Evolutionary conservation across 2,797 vertebrate genomes (phyloP), one percentile per base, ranked within the genome.

Genomic region (Uromys caudimaculatus): DNA sequence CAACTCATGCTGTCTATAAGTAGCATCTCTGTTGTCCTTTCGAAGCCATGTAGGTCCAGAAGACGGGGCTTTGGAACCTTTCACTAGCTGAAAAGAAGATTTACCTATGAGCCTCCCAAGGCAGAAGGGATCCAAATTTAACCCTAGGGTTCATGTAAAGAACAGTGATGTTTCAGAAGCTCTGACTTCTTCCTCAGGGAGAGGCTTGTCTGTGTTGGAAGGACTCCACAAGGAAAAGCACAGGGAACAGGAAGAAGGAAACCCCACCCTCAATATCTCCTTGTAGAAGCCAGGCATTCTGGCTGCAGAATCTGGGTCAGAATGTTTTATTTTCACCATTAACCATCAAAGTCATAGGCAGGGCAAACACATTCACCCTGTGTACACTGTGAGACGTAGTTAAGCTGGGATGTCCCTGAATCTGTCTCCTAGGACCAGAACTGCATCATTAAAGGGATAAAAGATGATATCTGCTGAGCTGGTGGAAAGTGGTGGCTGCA

Each of bases 391-490:
- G 91, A 97, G 96, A 73, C 64, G 38, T 41, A 79, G 95, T 83
- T 93, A 91, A 95, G 97, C 82, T 81, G 94, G 95, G 97, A 97
- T 32, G 93, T 64, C 95, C 62, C 97, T 38, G 10, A 93, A 96
- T 75, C 19, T 93, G 95, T 97, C 10, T 24, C 81, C 27, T 50
- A 73, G 97, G 95, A 93, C 93, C 77, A 96, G 69, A 90, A 3
- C 44, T 71, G 76, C 93, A 94, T 96, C 88, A 97, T 76, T 62
- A 95, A 96, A 96, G 77, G 96, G 38, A 89, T 97, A 82, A 95
- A 94, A 97, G 95, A 97, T 96, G 97, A n/a, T 97, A 93, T 96
- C 97, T 96, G 97, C 96, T 96, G 93, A 76, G 94, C 96, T 97
- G 90, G 97, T 98, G 89, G 95, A 98, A 98, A 96, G 95, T 96